These are phyloP conservation scores for Timandra comae DNA, from an alignment of 2,888 invertebrate genomes.

Conservation along the genomic window DNA sequence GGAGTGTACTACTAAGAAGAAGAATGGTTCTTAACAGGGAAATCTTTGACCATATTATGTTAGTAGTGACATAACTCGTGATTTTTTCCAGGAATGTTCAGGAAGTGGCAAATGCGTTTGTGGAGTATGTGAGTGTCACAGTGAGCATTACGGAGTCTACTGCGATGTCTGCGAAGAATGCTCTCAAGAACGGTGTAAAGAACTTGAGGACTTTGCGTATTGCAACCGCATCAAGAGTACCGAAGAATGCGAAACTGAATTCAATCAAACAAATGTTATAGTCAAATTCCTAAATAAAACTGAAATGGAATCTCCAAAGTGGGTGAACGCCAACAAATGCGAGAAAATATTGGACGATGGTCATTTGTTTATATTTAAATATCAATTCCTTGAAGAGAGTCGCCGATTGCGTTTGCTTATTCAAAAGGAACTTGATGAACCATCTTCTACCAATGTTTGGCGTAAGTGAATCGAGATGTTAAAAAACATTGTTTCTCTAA, in stretches of 20 bases:
- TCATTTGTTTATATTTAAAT: slow-evolving; percentile 42
- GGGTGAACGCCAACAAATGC: slow-evolving; percentile 40
- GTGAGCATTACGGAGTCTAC: slow-evolving; percentile 71
- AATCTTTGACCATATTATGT: no score
- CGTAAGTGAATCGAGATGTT: no score
- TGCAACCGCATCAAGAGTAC: slow-evolving; percentile 58
- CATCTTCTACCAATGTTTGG: slow-evolving; percentile 40
- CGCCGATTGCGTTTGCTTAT: slow-evolving; percentile 39
- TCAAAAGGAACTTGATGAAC: slow-evolving; percentile 44
- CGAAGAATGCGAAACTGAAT: slow-evolving; percentile 33
- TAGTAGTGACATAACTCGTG: no score
- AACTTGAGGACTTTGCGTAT: slow-evolving; percentile 82
- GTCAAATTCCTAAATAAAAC: slow-evolving; percentile 34
- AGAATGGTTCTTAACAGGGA: no score
- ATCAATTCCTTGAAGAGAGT: slow-evolving; percentile 27
- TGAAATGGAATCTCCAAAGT: slow-evolving; percentile 30
- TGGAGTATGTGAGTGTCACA: slow-evolving; percentile 81
- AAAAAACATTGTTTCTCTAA: no score
- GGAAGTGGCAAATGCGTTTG: slow-evolving; percentile 82
- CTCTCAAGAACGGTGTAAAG: slow-evolving; percentile 79
- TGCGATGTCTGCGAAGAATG: slow-evolving; percentile 87
- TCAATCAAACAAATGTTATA: slow-evolving; percentile 23
- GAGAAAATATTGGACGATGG: slow-evolving; percentile 33
- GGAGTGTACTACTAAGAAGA: no score
- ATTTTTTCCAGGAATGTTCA: slow-evolving; percentile 49